phyloP scores from a whole-genome alignment of 2,113 vertebrate species.

The Paraplagusia blochii region DNA sequence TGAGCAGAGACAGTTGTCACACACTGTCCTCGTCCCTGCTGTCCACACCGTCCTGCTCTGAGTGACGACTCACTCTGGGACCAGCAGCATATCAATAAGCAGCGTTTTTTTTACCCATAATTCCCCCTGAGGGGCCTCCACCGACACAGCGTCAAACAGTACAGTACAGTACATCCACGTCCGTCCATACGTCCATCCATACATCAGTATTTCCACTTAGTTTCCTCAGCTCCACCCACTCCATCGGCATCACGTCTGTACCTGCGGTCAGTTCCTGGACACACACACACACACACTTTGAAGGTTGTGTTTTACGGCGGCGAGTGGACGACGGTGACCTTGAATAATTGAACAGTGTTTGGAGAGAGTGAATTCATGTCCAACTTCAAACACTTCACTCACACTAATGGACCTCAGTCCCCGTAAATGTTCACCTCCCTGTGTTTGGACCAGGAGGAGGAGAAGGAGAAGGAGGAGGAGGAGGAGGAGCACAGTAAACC shows the following conservation, averaged over 20 bases:
- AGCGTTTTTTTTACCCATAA: neutral
- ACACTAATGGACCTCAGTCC: constrained; percentile 3
- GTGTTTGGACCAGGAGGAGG: neutral
- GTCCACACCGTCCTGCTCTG: too few species aligned
- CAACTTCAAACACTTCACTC: neutral
- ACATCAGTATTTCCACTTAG: constrained; percentile 28
- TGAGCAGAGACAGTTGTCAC: too few species aligned
- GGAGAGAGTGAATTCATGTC: neutral
- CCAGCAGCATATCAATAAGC: neutral
- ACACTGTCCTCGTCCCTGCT: too few species aligned
- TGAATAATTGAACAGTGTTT: neutral
- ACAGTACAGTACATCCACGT: neutral
- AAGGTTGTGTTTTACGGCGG: neutral
- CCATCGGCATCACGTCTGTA: constrained; percentile 16
- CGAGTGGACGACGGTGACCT: neutral
- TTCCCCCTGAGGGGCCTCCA: too few species aligned
- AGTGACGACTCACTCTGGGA: neutral
- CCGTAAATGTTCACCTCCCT: too few species aligned
- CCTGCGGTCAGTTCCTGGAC: neutral
- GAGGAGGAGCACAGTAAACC: too few species aligned
- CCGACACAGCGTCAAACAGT: neutral
- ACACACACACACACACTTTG: neutral
- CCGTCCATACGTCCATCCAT: constrained; percentile 39
- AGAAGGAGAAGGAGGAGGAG: too few species aligned
- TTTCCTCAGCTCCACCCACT: constrained; percentile 26